Conservation (phyloP, 2,888 invertebrate genomes). For the Caprella mutica region DNA sequence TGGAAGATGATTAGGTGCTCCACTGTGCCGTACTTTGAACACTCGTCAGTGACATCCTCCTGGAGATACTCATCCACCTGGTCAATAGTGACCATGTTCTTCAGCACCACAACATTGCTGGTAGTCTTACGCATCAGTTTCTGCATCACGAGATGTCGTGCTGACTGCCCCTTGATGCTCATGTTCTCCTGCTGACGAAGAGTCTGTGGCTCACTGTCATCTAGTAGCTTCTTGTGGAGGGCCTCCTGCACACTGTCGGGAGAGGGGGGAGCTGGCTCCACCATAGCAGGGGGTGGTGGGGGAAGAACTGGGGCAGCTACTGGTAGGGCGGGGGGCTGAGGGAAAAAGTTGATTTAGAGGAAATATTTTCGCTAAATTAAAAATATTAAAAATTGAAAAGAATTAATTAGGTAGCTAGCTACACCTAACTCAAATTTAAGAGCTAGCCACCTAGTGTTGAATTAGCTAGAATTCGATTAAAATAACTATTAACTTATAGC, state of each 20-base stretch:
- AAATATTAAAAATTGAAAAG: no score
- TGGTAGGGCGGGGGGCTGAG: constrained; percentile 16
- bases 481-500: no score
- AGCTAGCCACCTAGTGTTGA: not conserved
- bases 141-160: constrained; percentile 39
- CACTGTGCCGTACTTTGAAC: constrained; percentile 64
- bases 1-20: constrained; percentile 31
- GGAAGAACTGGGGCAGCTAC: constrained; percentile 14
- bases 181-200: constrained; percentile 50
- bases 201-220: constrained; percentile 65
- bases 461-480: no score
- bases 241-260: constrained; percentile 51
- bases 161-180: constrained; percentile 60
- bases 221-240: constrained; percentile 55
- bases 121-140: constrained; percentile 75
- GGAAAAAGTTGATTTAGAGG: no score
- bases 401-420: no score
- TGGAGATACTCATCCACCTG: constrained; percentile 90
- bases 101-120: constrained; percentile 63
- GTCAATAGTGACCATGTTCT: constrained; percentile 88
- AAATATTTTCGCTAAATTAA: no score
- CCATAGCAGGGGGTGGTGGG: constrained; percentile 5
- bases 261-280: constrained; percentile 1
- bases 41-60: constrained; percentile 91
- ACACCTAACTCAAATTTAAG: no score